Percentiles rank a stretch among this genome's conserved stretches.
Conservation (phyloP, 2,797 vertebrate genomes). For the Argya squamiceps region DNA sequence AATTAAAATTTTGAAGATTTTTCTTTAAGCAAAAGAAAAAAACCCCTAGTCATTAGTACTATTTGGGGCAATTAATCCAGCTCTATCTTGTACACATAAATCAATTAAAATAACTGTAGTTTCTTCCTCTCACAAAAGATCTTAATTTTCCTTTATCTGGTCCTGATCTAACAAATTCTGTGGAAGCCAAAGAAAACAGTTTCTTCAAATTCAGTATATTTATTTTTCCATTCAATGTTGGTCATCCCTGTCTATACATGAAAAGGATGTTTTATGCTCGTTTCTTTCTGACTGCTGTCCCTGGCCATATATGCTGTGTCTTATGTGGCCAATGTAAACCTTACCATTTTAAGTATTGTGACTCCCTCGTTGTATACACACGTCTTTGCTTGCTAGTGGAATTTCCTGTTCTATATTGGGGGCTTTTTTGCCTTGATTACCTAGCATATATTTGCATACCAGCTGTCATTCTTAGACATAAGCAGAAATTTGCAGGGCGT, state of each 20-base stretch:
- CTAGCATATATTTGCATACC: not conserved
- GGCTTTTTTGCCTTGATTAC: not conserved
- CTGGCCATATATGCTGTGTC: not conserved
- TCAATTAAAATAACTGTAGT: not conserved
- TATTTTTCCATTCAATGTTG: not conserved
- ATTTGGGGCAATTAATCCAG: not conserved
- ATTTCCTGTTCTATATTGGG: not conserved
- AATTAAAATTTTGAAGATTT: not conserved
- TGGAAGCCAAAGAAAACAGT: not conserved
- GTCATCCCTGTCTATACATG: not conserved
- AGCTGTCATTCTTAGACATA: not conserved
- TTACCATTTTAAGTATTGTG: rapidly evolving
- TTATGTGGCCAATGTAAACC: not conserved
- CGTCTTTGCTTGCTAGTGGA: not conserved
- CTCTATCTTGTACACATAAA: not conserved
- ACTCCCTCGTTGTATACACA: not conserved
- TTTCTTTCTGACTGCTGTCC: not conserved
- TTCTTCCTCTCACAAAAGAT: not conserved
- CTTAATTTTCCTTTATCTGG: not conserved
- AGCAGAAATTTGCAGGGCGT: not conserved
- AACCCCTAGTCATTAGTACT: rapidly evolving
- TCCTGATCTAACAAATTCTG: not conserved
- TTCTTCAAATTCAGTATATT: not conserved
- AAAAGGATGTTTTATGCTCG: not conserved
- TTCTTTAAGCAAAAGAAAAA: not conserved